Conservation (phyloP, 2,888 invertebrate species). For the Melolontha melolontha region DNA sequence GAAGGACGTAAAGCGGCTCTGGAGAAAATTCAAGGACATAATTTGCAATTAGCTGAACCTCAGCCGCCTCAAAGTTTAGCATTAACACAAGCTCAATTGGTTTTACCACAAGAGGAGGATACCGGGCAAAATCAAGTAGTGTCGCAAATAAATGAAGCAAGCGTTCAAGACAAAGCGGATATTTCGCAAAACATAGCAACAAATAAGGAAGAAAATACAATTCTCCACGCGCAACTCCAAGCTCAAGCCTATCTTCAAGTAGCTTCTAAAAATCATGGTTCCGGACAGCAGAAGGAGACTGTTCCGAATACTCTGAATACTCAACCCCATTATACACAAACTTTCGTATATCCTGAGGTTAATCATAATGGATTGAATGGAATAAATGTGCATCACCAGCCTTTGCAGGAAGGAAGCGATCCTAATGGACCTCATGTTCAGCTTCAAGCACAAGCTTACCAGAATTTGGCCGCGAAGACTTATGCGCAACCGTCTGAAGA, state of each 20-base stretch:
- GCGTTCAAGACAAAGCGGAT: background rate
- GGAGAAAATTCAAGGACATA: constrained; percentile 53
- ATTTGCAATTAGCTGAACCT: constrained; percentile 43
- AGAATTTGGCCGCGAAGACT: background rate
- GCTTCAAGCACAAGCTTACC: constrained; percentile 22
- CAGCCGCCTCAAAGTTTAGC: constrained; percentile 21
- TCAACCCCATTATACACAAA: background rate
- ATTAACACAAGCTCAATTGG: constrained; percentile 36
- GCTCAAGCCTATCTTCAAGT: constrained; percentile 37
- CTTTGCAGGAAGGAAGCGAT: background rate
- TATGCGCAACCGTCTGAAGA: constrained; percentile 11
- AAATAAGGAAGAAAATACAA: constrained; percentile 1
- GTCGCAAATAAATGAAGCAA: background rate
- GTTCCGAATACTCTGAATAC: background rate
- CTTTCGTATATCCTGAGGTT: constrained; percentile 4
- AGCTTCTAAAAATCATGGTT: constrained; percentile 1
- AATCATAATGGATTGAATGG: constrained; percentile 6
- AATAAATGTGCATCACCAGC: constrained; percentile 1
- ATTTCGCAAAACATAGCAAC: background rate
- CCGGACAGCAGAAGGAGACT: background rate
- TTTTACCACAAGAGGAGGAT: constrained; percentile 7
- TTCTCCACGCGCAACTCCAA: constrained; percentile 21
- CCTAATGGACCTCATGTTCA: constrained; percentile 15
- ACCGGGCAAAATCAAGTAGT: background rate
- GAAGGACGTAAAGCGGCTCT: constrained; percentile 54